These are phyloP conservation scores for Ichneumoninae sp. DNA, from an alignment of 2,888 invertebrate genomes.

Conservation along the genomic window DNA sequence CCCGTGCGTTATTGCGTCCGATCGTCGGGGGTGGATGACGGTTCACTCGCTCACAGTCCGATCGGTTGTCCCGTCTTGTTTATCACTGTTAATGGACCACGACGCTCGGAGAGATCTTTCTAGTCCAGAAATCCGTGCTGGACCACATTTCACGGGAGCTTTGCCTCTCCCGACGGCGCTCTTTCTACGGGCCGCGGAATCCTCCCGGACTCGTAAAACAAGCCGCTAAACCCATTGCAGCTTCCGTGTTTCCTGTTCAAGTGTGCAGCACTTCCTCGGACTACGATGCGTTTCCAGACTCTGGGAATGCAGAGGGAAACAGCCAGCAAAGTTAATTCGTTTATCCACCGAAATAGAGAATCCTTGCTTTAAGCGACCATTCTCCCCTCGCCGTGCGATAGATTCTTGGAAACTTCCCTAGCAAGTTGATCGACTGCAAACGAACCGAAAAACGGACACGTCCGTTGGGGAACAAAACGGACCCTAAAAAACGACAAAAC, in stretches of 20 bases:
- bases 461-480: too few relatives aligned
- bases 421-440: too few relatives aligned
- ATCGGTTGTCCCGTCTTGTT: constrained; percentile 1
- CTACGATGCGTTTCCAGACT: neutral
- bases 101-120: neutral
- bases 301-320: constrained; percentile 16
- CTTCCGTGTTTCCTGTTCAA: constrained; percentile 15
- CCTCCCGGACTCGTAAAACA: constrained; percentile 9
- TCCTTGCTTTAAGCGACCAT: too few relatives aligned
- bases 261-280: neutral
- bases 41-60: constrained; percentile 2
- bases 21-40: neutral
- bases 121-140: neutral
- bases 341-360: neutral
- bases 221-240: constrained; percentile 13
- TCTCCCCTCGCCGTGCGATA: too few relatives aligned
- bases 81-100: constrained; percentile 4
- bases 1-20: neutral
- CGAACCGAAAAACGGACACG: too few relatives aligned
- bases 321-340: constrained; percentile 14
- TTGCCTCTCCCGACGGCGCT: neutral
- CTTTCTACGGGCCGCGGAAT: neutral
- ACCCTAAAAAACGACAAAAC: too few relatives aligned
- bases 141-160: constrained; percentile 5
- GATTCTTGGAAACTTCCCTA: neutral